These are phyloP conservation scores for Drosophila biarmipes DNA, from an alignment of 1,140 invertebrate genomes.

Conservation along the genomic window DNA sequence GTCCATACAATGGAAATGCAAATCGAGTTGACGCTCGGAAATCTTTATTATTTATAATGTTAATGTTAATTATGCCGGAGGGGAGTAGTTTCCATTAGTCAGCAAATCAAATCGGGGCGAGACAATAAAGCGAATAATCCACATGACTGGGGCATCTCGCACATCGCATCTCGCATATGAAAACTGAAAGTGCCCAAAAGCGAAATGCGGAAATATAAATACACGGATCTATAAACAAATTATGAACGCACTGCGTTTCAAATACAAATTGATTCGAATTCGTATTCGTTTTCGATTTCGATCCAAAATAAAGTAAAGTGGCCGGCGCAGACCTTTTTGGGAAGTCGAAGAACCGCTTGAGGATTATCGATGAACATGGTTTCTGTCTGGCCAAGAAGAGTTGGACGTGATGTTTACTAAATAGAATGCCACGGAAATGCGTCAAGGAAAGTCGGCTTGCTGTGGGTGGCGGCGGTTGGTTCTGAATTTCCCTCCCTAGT, in stretches of 20 bases:
- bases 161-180: constrained; percentile 13
- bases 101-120: constrained; percentile 48
- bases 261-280: constrained; percentile 68
- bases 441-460: constrained; percentile 50
- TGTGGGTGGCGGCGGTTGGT: constrained; percentile 34
- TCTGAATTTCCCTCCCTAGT: background rate
- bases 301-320: constrained; percentile 68
- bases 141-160: background rate
- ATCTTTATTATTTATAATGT: constrained; percentile 79
- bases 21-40: constrained; percentile 52
- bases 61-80: constrained; percentile 72
- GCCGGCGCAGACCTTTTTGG: constrained; percentile 14
- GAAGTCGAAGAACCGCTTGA: constrained; percentile 14
- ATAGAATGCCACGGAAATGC: constrained; percentile 68
- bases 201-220: constrained; percentile 66
- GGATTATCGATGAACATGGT: constrained; percentile 14
- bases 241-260: constrained; percentile 64
- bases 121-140: constrained; percentile 62
- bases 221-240: constrained; percentile 47
- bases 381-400: constrained; percentile 31
- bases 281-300: constrained; percentile 49
- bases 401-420: constrained; percentile 62
- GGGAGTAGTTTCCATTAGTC: constrained; percentile 61
- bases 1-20: constrained; percentile 62
- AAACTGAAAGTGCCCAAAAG: constrained; percentile 68